Evolutionary conservation across 2,888 invertebrate species (phyloP).

Genomic region (Ichneumoninae sp.): DNA sequence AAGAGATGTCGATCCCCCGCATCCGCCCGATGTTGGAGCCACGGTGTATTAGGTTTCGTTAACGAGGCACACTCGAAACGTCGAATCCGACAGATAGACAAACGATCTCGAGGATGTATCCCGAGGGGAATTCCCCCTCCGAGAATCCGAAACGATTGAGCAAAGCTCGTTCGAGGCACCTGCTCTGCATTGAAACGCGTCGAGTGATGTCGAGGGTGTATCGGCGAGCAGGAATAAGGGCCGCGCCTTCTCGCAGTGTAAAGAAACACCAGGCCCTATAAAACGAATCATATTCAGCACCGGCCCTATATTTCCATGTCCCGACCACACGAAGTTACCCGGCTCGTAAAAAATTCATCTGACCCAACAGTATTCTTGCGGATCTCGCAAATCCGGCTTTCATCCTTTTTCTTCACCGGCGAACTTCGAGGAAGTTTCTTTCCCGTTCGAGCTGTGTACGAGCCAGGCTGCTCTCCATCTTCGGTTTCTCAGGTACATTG

Average conservation of each 20-base stretch:
- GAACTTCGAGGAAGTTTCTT: constrained; percentile 18
- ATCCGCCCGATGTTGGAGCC: constrained; percentile 12
- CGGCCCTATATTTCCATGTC: constrained; percentile 17
- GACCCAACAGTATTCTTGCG: constrained; percentile 2
- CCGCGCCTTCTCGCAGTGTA: neutral
- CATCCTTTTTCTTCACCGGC: constrained; percentile 11
- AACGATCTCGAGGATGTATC: constrained; percentile 32
- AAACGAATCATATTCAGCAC: neutral
- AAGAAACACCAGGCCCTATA: constrained; percentile 11
- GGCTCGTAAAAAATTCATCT: constrained; percentile 75
- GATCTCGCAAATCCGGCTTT: constrained; percentile 57
- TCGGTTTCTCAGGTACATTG: constrained; percentile 24
- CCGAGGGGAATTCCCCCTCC: neutral
- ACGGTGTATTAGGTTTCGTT: constrained; percentile 41
- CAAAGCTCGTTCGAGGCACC: constrained; percentile 30
- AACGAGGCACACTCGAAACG: constrained; percentile 47
- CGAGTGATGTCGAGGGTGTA: constrained; percentile 2
- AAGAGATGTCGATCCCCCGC: constrained; percentile 35
- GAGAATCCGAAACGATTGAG: constrained; percentile 28
- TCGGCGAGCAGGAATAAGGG: constrained; percentile 18
- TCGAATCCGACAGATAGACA: constrained; percentile 19
- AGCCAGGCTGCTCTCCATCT: constrained; percentile 25
- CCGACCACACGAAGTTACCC: constrained; percentile 35
- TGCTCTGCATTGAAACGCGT: constrained; percentile 28
- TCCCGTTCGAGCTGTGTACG: neutral